Conservation (phyloP, 2,888 invertebrate genomes). For the Microctonus aethiopoides region DNA sequence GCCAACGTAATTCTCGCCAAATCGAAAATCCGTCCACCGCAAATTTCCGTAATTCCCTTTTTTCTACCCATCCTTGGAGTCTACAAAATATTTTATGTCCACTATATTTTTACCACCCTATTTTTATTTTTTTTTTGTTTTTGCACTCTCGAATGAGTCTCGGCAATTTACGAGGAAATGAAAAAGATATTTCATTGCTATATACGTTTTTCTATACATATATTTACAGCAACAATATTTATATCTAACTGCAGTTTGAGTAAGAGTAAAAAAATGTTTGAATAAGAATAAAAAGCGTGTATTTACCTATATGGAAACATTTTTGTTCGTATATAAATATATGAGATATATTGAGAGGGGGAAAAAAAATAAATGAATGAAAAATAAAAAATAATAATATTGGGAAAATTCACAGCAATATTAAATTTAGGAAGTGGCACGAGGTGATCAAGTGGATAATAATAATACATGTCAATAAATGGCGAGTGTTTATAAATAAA, state of each 20-base stretch:
- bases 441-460: slow-evolving; percentile 6
- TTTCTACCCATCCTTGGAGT: neutral
- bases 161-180: slow-evolving; percentile 11
- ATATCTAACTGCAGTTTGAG: neutral
- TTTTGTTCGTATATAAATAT: neutral
- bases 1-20: slow-evolving; percentile 7
- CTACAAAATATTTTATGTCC: slow-evolving; percentile 12
- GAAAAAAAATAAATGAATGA: too few relatives aligned
- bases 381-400: neutral
- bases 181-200: slow-evolving; percentile 4
- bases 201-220: neutral
- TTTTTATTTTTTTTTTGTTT: neutral
- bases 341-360: neutral
- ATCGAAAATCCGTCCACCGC: slow-evolving; percentile 21
- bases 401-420: neutral
- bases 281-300: neutral
- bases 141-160: slow-evolving; percentile 1
- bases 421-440: neutral
- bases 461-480: neutral
- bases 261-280: too few relatives aligned
- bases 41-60: slow-evolving; percentile 25
- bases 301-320: neutral
- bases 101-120: slow-evolving; percentile 5
- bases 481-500: neutral
- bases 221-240: too few relatives aligned